Evolutionary conservation across 1,140 invertebrate genomes (phyloP).

Genomic region (Brachionus asplanchnoidis): DNA sequence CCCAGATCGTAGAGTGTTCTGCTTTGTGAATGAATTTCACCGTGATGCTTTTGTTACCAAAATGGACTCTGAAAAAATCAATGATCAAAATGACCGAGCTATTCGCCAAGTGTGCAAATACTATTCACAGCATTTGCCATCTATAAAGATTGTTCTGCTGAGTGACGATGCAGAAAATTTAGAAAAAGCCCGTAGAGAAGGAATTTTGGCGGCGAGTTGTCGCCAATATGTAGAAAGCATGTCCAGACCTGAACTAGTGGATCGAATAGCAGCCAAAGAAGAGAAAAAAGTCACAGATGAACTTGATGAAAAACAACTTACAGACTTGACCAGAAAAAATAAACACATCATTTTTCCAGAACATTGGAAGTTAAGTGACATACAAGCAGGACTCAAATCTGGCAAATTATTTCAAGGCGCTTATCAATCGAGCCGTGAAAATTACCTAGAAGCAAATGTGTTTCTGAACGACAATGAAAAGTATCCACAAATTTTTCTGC

Average conservation of each 20-base stretch:
- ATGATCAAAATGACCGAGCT: constrained; percentile 86
- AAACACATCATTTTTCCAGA: constrained; percentile 61
- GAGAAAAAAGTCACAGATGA: constrained; percentile 58
- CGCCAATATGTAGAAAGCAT: constrained; percentile 69
- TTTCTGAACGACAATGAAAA: constrained; percentile 62
- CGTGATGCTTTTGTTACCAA: constrained; percentile 65
- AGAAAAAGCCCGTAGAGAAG: not conserved
- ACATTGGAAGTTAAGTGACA: constrained; percentile 71
- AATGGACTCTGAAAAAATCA: constrained; percentile 71
- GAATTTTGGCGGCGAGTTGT: constrained; percentile 32
- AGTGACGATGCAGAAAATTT: not conserved
- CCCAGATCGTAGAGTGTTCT: constrained; percentile 74
- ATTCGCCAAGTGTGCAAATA: constrained; percentile 74
- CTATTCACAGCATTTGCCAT: constrained; percentile 66
- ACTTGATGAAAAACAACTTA: constrained; percentile 42
- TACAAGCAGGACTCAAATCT: constrained; percentile 72
- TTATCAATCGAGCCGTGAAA: constrained; percentile 69
- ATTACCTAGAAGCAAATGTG: constrained; percentile 88
- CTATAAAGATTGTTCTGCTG: constrained; percentile 5
- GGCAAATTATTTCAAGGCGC: constrained; percentile 73
- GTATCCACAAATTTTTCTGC: constrained; percentile 58
- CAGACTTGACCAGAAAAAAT: constrained; percentile 4
- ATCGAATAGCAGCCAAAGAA: constrained; percentile 65
- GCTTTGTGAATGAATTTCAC: constrained; percentile 93
- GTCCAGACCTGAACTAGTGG: constrained; percentile 65